phyloP scores from a whole-genome alignment of 2,113 vertebrate species.

The Camelus dromedarius region DNA sequence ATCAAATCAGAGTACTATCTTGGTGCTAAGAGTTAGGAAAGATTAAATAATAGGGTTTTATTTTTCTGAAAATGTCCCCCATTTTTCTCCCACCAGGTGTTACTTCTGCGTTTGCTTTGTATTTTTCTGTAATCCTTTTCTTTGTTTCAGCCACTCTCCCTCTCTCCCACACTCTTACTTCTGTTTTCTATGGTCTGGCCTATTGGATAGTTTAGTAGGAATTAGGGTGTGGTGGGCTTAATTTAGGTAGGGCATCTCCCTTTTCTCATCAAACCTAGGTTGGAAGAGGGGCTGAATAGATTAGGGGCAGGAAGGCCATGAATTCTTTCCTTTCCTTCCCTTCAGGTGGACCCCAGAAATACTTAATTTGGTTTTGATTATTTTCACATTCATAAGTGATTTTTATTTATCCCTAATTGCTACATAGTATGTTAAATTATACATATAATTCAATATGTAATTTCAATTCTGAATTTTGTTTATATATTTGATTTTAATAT shows the following conservation, averaged over 20 bases:
- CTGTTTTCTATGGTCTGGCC: neutral
- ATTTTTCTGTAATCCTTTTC: neutral
- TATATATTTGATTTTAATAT: neutral
- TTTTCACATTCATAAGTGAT: constrained; percentile 30
- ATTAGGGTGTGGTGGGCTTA: constrained; percentile 4
- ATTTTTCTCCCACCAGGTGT: neutral
- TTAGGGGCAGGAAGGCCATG: neutral
- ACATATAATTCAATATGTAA: neutral
- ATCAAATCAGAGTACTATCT: constrained; percentile 1
- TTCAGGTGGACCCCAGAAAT: neutral
- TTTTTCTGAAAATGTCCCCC: neutral
- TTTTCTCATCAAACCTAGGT: constrained; percentile 1
- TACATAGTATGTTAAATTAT: constrained; percentile 35
- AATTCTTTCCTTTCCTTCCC: neutral
- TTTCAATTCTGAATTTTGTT: constrained; percentile 10
- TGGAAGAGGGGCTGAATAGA: neutral
- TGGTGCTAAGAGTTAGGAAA: neutral
- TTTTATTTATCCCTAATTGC: constrained; percentile 27
- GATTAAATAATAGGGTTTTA: constrained; percentile 19
- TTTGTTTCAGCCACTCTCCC: neutral
- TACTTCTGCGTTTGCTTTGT: neutral
- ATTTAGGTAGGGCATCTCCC: neutral
- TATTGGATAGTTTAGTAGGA: constrained; percentile 33
- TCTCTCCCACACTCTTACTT: neutral
- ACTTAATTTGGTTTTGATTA: constrained; percentile 8